Evolutionary conservation across 92 coral and sea anemone genomes (phyloP), one percentile per base, ranked within the genome.

Genomic region (Siderastrea radians): DNA sequence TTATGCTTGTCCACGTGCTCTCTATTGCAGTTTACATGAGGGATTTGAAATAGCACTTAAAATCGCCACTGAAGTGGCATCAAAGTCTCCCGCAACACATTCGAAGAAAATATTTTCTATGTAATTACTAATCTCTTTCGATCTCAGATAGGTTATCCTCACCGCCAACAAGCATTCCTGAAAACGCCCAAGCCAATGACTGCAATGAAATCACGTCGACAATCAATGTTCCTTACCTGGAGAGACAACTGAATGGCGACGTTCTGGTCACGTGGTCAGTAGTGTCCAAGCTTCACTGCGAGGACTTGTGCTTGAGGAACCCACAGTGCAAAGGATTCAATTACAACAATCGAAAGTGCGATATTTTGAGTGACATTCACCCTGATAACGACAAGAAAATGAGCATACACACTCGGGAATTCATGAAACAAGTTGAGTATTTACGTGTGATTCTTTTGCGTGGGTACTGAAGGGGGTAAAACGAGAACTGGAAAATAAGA

Each of bases 241-340:
- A 73, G 45, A n/a, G 19, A 73, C 59, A n/a, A 0, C 3, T 50
- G 14, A n/a, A 43, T 17, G 78, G 78, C 17, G 61, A 73, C 44
- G 59, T 73, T 6, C 3, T 73, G 78, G 46, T 51, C 46, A 73
- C 61, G 59, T 73, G 14, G n/a, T 11, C 58, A 0, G 78, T n/a
- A 16, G 45, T 73, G 14, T 49, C 78, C 78, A 73, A 73, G 61
- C 78, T 73, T 7, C 78, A 73, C 6, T 51, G 62, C 13, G 78
- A 73, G 6, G 78, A 73, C 59, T 4, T 73, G 48, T 73, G 78
- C 5, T 5, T 73, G 61, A 73, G 78, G 15, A 16, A 50, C 50
- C 61, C 61, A 52, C 61, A 50, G 1, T 73, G 78, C 11, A 9
- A 51, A 3, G 78, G 78, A 1, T 73, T 73, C 61, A 73, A 73